These are phyloP conservation scores for Sebastes hubbsi DNA, from an alignment of 2,797 vertebrate genomes.

Conservation along the genomic window DNA sequence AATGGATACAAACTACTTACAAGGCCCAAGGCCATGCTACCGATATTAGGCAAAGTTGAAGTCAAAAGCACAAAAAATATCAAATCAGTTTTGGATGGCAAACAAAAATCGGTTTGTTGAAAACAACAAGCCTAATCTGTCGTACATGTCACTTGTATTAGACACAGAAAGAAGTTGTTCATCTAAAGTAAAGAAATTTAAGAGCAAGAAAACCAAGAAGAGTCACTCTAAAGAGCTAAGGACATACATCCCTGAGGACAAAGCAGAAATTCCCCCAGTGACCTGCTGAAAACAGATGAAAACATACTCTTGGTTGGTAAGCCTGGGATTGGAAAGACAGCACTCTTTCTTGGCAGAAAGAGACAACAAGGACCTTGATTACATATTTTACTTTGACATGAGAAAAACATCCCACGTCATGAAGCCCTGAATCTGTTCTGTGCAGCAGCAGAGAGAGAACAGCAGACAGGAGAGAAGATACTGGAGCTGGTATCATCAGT, in stretches of 20 bases:
- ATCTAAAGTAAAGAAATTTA: slow-evolving; percentile 11
- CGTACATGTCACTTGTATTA: slow-evolving; percentile 24
- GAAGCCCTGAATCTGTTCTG: not conserved
- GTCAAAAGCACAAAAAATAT: not conserved
- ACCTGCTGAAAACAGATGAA: slow-evolving; percentile 8
- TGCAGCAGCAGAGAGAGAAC: too few species aligned
- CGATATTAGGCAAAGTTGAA: slow-evolving; percentile 19
- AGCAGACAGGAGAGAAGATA: too few species aligned
- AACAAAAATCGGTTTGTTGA: slow-evolving; percentile 3
- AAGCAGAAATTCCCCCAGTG: not conserved
- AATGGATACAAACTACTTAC: not conserved
- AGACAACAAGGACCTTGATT: slow-evolving; percentile 10
- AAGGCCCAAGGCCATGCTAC: not conserved
- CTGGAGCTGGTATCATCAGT: too few species aligned
- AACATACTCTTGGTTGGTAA: slow-evolving; percentile 37
- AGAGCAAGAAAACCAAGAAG: slow-evolving; percentile 24
- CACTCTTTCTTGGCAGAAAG: slow-evolving; percentile 27
- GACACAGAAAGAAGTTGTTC: not conserved
- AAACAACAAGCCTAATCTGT: slow-evolving; percentile 11
- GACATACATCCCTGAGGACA: slow-evolving; percentile 6
- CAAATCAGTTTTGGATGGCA: not conserved
- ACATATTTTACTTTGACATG: slow-evolving; percentile 58
- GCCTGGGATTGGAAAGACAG: slow-evolving; percentile 51
- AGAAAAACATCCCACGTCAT: not conserved
- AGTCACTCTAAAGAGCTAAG: slow-evolving; percentile 4